These are phyloP conservation scores for Tragelaphus strepsiceros DNA, from an alignment of 2,113 vertebrate genomes.

Conservation along the genomic window DNA sequence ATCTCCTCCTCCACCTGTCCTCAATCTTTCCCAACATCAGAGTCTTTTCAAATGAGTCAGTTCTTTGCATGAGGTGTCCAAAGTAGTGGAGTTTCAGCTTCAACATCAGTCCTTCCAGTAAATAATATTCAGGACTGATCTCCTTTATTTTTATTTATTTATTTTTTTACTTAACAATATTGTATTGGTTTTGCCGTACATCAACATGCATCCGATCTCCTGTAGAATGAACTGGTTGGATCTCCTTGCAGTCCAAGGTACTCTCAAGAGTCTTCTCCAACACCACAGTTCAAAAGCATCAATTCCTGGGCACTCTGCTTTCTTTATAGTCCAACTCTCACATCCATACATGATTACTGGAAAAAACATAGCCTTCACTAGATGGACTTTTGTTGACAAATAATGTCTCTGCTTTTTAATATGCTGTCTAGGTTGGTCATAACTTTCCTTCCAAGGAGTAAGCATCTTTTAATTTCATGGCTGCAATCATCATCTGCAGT, in stretches of 20 bases:
- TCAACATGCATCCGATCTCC: neutral
- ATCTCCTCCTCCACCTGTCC: accelerated
- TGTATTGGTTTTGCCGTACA: too few relatives aligned
- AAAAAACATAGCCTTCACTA: neutral
- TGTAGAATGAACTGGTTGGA: neutral
- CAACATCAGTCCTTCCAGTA: neutral
- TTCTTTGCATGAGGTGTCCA: neutral
- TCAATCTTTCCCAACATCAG: neutral
- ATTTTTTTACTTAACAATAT: too few relatives aligned
- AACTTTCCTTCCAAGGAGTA: neutral
- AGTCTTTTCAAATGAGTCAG: neutral
- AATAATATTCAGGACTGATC: neutral
- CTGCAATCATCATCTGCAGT: neutral
- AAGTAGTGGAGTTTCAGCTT: neutral
- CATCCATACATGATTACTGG: neutral
- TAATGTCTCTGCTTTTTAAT: neutral
- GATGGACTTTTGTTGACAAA: neutral
- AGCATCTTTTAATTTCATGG: neutral
- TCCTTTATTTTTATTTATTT: neutral
- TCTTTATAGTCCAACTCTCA: neutral
- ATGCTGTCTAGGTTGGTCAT: neutral
- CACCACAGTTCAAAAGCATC: neutral
- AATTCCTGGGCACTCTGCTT: neutral
- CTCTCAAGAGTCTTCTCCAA: neutral
- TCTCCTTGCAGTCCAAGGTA: neutral